These are phyloP conservation scores for Eugnorisma glareosa DNA, from an alignment of 2,888 invertebrate genomes.

Conservation along the genomic window DNA sequence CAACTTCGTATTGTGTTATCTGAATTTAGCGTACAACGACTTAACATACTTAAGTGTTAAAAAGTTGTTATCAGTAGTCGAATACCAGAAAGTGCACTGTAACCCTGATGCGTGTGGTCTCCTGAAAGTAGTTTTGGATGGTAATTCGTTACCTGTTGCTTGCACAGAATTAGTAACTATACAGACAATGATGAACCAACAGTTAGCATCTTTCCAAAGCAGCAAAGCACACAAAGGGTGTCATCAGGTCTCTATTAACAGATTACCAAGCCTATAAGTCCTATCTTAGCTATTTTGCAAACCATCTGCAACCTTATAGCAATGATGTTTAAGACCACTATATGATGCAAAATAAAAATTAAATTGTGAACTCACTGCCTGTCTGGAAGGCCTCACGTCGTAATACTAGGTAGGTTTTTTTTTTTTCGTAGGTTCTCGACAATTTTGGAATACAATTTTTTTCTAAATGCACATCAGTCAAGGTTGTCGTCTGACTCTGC, in stretches of 20 bases:
- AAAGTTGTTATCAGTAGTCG: constrained; percentile 71
- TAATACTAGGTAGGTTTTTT: too few relatives aligned
- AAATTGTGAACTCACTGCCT: neutral
- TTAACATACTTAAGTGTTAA: constrained; percentile 71
- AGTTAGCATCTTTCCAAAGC: neutral
- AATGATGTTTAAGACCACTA: neutral
- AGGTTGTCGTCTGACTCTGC: neutral
- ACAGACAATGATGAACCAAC: constrained; percentile 60
- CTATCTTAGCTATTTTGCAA: neutral
- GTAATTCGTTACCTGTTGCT: constrained; percentile 74
- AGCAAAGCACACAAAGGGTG: neutral
- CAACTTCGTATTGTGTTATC: constrained; percentile 75
- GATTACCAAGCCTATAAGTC: neutral
- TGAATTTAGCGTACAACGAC: constrained; percentile 80
- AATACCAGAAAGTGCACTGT: constrained; percentile 70
- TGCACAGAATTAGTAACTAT: constrained; percentile 70
- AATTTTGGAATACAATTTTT: neutral
- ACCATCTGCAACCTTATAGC: neutral
- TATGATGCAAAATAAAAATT: neutral
- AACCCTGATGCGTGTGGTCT: constrained; percentile 67
- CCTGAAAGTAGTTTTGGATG: constrained; percentile 75
- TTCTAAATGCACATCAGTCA: neutral
- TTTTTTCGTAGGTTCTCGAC: too few relatives aligned
- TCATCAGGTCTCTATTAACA: neutral
- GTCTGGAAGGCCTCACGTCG: neutral